Evolutionary conservation across 2,888 invertebrate genomes (phyloP), one percentile per base, ranked within the genome.

Genomic region (Allygus modestus): DNA sequence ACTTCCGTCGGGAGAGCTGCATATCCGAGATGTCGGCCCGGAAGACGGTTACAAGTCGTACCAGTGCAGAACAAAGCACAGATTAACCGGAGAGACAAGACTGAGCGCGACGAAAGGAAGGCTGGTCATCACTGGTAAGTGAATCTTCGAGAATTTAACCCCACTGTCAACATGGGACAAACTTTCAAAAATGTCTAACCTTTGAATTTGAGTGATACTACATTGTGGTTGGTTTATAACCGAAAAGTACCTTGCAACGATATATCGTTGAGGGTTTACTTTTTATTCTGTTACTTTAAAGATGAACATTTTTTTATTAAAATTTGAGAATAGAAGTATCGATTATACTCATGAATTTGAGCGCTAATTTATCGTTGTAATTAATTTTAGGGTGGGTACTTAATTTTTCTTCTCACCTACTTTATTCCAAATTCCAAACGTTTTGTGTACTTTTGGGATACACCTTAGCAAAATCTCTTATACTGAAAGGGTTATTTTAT

Each of bases 31-130:
- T 92, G 98, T 98, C 86, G 96, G 97, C 91, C 97, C 97, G 87
- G 97, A 97, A 91, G 98, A 98, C 91, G 97, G 97, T 86, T 97
- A 96, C 91, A 97, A 97, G 91, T 96, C 97, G 86, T 98, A 97
- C 90, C 97, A 97, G 91, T 98, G 98, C 91, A 94, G 97, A 88
- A 98, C 98, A 85, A 97, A 97, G 91, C 98, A 98, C 90, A 94
- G 97, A 89, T 93, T 98, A 83, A 98, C 97, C 88, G 97, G 97
- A 88, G 97, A 98, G 93, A 97, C 97, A 84, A 93, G 97, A 90
- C 92, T 98, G 88, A 97, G 97, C 89, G 97, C 97, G 83, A 97
- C 97, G 85, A 97, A 97, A 90, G 98, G 98, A 91, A 94, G 97
- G 89, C 93, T 98, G 89, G 98, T 98, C 91, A 97, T 98, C 91